Evolutionary conservation across 2,113 vertebrate genomes (phyloP).

Genomic region (Oncorhynchus gorbuscha): DNA sequence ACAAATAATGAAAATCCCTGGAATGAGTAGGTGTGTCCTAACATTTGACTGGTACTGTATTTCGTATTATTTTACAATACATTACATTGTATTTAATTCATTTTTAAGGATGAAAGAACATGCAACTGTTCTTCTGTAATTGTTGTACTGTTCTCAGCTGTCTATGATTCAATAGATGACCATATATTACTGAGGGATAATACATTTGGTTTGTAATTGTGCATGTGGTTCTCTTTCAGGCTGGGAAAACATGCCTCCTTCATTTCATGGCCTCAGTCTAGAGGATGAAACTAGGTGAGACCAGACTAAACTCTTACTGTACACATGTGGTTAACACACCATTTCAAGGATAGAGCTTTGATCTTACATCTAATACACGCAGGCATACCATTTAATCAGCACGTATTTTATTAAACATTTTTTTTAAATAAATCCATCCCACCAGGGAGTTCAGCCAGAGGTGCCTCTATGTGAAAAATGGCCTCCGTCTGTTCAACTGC

Average conservation of each 20-base stretch:
- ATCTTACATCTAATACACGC: background rate
- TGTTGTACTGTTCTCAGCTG: background rate
- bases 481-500: conserved; percentile 50
- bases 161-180: background rate
- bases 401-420: background rate
- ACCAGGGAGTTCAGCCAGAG: conserved; percentile 52
- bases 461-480: conserved; percentile 39
- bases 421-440: background rate
- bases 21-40: too few relatives aligned
- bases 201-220: background rate
- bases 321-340: background rate
- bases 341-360: background rate
- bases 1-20: too few relatives aligned
- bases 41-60: too few relatives aligned
- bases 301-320: background rate
- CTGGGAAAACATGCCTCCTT: conserved; percentile 18
- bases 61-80: too few relatives aligned
- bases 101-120: too few relatives aligned
- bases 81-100: too few relatives aligned
- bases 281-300: conserved; percentile 62
- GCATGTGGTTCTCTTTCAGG: conserved; percentile 25
- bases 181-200: background rate
- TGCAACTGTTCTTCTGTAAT: too few relatives aligned
- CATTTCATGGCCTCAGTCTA: conserved; percentile 35
- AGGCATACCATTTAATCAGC: background rate